Base-by-base conservation (phyloP, 2,888 invertebrate species). In the Nasonovia ribisnigri region DNA sequence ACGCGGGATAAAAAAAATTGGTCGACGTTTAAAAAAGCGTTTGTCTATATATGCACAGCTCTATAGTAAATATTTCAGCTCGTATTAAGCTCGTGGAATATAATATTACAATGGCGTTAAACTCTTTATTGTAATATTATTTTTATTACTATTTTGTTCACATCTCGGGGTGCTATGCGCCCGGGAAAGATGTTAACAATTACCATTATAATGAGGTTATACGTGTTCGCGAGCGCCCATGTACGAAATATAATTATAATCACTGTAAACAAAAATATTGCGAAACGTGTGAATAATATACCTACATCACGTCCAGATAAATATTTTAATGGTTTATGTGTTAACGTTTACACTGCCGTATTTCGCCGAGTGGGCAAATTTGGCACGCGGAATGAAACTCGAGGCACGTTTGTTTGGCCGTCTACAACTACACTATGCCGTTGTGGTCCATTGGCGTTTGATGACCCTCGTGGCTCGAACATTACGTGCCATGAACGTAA, bases 301-400 rank as follows among this genome's bases (percentile, higher is more conserved):
- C 13, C 13, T 67, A 36, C 36, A 36, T 77, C 77, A 20, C 20
- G 36, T 51, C 10, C n/a, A 87, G 87, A 87, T 51, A 87, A 87
- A 87, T 87, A 87, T 46, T 46, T 46, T 48, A 87, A 48, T 87
- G 77, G 36, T 46, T 87, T 16, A n/a, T 36, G n/a, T 48, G n/a
- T 46, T 13, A 11, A 86, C 46, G 13, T 48, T 48, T 48, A 48
- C 46, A 46, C 48, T 20, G n/a, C n/a, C 48, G 77, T 77, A 36
- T 90, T 51, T 51, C 42, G 90, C 16, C 90, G 90, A 77, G 11
- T 48, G 13, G 24, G 90, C 90, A 67, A n/a, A 48, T 90, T 90
- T 48, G 77, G 36, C 90, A 10, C 11, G 11, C 29, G 24, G n/a
- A 67, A 90, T 36, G 48, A 36, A 67, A 48, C 90, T n/a, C 67